Base-by-base conservation (phyloP, 2,888 invertebrate genomes). In the Periphyllus acericola region DNA sequence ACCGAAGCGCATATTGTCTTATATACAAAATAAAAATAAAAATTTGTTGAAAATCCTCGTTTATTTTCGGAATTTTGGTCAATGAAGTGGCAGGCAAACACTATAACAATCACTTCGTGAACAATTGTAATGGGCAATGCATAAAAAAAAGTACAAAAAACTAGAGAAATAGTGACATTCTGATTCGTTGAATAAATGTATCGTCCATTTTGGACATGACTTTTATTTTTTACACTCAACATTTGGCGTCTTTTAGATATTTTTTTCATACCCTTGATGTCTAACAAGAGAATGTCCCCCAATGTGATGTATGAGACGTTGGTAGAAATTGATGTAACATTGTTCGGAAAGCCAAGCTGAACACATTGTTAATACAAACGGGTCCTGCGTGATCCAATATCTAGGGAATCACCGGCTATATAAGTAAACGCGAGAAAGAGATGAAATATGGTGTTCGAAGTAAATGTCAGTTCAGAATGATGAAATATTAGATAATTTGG, bases 311-410 rank as follows among this genome's bases (percentile, higher is more conserved):
- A 75, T 75, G 83, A 66, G 83, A 75, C 66, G 83, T 66, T 66
- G 60, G 40, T 14, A 75, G 60, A 83, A 75, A 83, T 83, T 75
- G 83, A 75, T 75, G 75, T 75, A 83, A 83, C 83, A 83, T 83
- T 83, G 83, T 83, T 83, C 60, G 75, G 8, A 66, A 75, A 83
- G 83, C 66, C 74, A 75, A 55, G 75, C 83, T 25, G 75, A 66
- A 66, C 83, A 75, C 75, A 75, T 75, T 75, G 75, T 83, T 83
- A 83, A 83, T 83, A 66, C 83, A 29, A 66, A 75, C 75, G 75
- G 60, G 60, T 66, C 40, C 60, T 60, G 83, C 75, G 75, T 75
- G 83, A 83, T 83, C 83, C 75, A 83, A 83, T 74, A 83, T 83
- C 60, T 75, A 29, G 40, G 66, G 29, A 83, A 83, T 75, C 83